Evolutionary conservation across 2,888 invertebrate species (phyloP).

Genomic region (Tipula unca): DNA sequence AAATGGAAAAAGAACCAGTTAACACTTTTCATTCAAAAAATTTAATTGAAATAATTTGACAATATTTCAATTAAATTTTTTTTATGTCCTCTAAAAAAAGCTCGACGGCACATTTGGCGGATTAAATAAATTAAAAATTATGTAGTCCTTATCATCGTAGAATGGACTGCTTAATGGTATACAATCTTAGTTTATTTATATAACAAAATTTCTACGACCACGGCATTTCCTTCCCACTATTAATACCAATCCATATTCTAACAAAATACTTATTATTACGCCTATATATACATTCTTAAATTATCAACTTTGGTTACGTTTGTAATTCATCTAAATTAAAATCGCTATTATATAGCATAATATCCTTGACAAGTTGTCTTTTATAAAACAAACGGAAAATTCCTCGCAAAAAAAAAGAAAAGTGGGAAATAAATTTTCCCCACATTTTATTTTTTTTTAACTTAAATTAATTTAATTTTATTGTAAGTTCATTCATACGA

Average conservation of each 20-base stretch:
- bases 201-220: too few relatives aligned
- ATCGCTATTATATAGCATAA: neutral
- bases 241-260: neutral
- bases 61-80: too few relatives aligned
- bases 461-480: constrained; percentile 8
- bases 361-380: neutral
- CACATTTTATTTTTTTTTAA: neutral
- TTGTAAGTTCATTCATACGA: neutral
- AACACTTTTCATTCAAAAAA: too few relatives aligned
- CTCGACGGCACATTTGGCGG: too few relatives aligned
- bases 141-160: too few relatives aligned
- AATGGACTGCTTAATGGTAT: too few relatives aligned
- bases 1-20: too few relatives aligned
- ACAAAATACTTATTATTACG: neutral
- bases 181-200: too few relatives aligned
- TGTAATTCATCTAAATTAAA: constrained; percentile 14
- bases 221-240: too few relatives aligned
- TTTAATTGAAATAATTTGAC: too few relatives aligned
- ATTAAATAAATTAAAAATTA: too few relatives aligned
- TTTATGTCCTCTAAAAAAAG: too few relatives aligned
- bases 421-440: neutral
- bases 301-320: neutral
- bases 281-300: neutral
- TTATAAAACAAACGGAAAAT: neutral
- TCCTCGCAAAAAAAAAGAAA: neutral